Evolutionary conservation across 2,797 vertebrate genomes (phyloP).

Genomic region (Pitangus sulphuratus): DNA sequence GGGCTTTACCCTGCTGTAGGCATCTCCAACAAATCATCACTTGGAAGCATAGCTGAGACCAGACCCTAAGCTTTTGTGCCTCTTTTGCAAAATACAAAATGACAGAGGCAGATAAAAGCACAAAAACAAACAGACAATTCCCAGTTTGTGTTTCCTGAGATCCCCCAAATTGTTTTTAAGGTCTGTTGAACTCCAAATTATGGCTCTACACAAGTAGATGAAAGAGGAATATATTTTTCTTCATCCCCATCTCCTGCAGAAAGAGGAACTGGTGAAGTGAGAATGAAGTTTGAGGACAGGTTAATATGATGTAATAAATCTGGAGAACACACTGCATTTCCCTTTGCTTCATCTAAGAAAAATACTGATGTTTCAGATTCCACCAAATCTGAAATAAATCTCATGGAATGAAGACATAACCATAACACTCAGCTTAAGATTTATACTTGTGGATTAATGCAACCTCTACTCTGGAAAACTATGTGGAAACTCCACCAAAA

Average conservation of each 20-base stretch:
- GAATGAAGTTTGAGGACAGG: neutral
- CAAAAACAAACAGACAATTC: neutral
- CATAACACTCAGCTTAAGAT: neutral
- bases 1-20: neutral
- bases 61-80: neutral
- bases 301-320: neutral
- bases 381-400: neutral
- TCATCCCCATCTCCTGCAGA: neutral
- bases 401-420: neutral
- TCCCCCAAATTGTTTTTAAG: neutral
- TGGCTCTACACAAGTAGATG: neutral
- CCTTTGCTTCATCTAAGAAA: neutral
- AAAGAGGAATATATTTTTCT: neutral
- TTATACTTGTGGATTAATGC: conserved; percentile 1
- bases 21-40: neutral
- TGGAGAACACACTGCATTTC: neutral
- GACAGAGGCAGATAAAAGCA: neutral
- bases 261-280: neutral
- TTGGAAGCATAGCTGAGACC: neutral
- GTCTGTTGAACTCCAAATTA: neutral
- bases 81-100: neutral
- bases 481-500: neutral
- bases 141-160: neutral
- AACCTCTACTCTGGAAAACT: neutral
- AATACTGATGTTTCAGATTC: neutral